A percentile compares a stretch with the other conserved stretches of the same genome.
Conservation (phyloP, 1,140 invertebrate species). For the Agrilus planipennis region DNA sequence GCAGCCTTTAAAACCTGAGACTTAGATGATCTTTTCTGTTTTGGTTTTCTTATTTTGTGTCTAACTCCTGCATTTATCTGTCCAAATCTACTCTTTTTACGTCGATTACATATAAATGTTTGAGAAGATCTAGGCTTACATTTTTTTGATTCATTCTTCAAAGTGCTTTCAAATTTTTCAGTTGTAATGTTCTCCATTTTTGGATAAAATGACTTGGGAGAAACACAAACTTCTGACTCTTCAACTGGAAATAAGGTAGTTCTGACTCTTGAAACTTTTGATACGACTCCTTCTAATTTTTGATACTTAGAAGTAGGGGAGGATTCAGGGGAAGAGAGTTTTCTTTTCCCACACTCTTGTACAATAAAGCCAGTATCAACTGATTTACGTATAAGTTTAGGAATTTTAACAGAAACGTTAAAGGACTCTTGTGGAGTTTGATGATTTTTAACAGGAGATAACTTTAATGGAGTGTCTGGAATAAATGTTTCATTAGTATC, state of each 20-base stretch:
- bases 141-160: conserved; percentile 15
- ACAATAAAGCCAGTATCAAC: too few relatives aligned
- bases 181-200: conserved; percentile 35
- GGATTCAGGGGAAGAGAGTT: conserved; percentile 10
- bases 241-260: conserved; percentile 27
- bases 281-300: conserved; percentile 17
- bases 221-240: conserved; percentile 33
- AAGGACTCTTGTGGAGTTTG: conserved; percentile 40
- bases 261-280: conserved; percentile 25
- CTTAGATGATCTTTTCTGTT: conserved; percentile 29
- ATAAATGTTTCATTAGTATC: neutral
- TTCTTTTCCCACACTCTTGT: conserved; percentile 13
- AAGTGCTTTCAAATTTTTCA: conserved; percentile 9
- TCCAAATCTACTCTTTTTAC: conserved; percentile 24
- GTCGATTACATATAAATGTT: conserved; percentile 10
- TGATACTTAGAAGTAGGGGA: conserved; percentile 14
- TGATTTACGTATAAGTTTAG: conserved; percentile 25
- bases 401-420: conserved; percentile 16
- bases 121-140: conserved; percentile 6
- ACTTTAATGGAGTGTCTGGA: conserved; percentile 10
- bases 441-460: conserved; percentile 37
- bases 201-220: conserved; percentile 41
- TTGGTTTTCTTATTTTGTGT: conserved; percentile 42
- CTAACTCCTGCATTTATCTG: conserved; percentile 44
- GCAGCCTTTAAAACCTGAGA: conserved; percentile 18